phyloP scores from a whole-genome alignment of 2,113 vertebrate genomes.

The Microcebus tavaratra region DNA sequence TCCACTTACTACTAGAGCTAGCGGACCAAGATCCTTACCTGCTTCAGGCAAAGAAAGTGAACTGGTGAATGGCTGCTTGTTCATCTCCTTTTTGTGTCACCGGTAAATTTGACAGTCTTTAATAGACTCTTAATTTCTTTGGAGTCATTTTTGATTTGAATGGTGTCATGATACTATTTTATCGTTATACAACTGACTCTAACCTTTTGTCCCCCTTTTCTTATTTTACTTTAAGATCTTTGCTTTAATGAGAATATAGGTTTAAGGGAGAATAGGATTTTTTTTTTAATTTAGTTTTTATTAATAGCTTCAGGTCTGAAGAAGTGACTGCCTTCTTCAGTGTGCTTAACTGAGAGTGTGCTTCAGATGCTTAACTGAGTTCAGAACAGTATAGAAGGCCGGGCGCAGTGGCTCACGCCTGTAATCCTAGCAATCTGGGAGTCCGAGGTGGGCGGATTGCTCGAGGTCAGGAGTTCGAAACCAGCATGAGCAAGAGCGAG shows the following conservation, averaged over 20 bases:
- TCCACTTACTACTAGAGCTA: background rate
- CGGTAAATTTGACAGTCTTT: background rate
- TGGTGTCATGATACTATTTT: slow-evolving; percentile 24
- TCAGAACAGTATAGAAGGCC: background rate
- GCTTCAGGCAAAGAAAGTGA: background rate
- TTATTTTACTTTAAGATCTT: slow-evolving; percentile 29
- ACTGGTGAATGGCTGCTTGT: background rate
- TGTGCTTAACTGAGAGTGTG: background rate
- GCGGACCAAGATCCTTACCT: background rate
- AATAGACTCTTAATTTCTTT: background rate
- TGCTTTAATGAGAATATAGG: slow-evolving; percentile 3
- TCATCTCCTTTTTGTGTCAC: background rate
- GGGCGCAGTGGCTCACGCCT: too few species aligned
- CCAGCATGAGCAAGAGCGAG: too few species aligned
- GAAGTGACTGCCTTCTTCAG: background rate
- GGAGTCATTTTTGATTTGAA: background rate
- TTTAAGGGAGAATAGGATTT: background rate
- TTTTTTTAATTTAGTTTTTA: background rate
- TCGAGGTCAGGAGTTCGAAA: too few species aligned
- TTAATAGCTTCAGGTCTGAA: background rate
- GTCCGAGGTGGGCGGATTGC: too few species aligned
- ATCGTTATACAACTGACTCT: background rate
- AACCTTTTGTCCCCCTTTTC: background rate
- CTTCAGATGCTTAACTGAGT: background rate
- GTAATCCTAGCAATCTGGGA: too few species aligned